Evolutionary conservation across 2,113 vertebrate species (phyloP), one percentile per base, ranked within the genome.

Genomic region (Rhinichthys klamathensis): DNA sequence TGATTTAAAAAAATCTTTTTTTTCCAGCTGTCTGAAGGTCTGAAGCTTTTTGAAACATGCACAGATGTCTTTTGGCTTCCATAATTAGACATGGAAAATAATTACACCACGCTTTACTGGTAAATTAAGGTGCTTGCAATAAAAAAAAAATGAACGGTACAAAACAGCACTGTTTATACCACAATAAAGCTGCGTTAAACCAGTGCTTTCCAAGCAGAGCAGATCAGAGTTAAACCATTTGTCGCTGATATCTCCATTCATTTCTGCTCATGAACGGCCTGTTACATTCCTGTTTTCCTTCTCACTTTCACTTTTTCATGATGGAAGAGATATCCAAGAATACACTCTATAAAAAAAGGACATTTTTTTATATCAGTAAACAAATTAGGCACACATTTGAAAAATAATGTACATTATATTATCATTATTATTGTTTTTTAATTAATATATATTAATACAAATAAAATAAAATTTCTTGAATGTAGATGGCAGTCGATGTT

Each of bases 311-410:
- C 90, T 97, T 99, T 94, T 98, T 99, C 97, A 99, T 97, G 91
- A 98, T 96, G 72, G 97, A 99, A 81, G 97, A 97, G 91, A 99
- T 95, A 90, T 99, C 97, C 93, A 99, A 94, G 88, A 98, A 96
- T 92, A 96, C 96, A 85, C 96, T 97, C 98, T 98, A 94, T 92
- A 96, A 95, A 88, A 93, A 94, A 87, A 90, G 51, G 54, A 74
- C 12, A 58, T n/a, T 65, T 30, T 58, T 77, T 69, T 5, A 65
- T 61, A 35, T 86, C 44, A 69, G 6, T 15, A 12, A 38, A 23
- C 7, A 25, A 13, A 63, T 38, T 8, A 38, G 18, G 4, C 32
- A 70, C 67, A 70, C 32, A 35, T 67, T 32, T 69, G 16, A 35
- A 35, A 69, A 21, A 21, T 10, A 16, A 61, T 61, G n/a, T 11